Evolutionary conservation across 2,797 vertebrate genomes (phyloP).

Genomic region (Crenuchus spilurus): DNA sequence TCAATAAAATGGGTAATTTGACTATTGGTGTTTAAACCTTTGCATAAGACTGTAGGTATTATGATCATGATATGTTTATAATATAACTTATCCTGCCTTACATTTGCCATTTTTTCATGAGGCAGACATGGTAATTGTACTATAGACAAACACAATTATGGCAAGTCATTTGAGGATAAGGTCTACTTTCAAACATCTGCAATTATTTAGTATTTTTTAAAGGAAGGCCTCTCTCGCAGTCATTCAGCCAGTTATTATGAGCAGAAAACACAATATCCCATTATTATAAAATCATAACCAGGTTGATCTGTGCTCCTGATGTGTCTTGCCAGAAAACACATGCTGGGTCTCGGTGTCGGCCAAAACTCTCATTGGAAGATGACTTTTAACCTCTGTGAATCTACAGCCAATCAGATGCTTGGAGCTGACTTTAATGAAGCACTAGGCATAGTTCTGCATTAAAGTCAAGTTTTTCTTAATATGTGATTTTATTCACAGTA

Average conservation of each 20-base stretch:
- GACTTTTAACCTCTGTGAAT: conserved; percentile 49
- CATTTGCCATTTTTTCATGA: conserved; percentile 8
- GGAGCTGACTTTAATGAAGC: conserved; percentile 22
- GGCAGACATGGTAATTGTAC: conserved; percentile 37
- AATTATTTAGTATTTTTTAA: conserved; percentile 56
- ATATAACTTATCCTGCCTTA: conserved; percentile 6
- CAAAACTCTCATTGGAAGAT: conserved; percentile 49
- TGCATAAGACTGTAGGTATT: not conserved
- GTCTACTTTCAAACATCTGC: conserved; percentile 52
- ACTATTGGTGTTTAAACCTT: too few species aligned
- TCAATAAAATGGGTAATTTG: too few species aligned
- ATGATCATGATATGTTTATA: not conserved
- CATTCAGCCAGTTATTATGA: conserved; percentile 49
- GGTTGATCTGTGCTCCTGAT: conserved; percentile 47
- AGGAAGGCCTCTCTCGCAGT: conserved; percentile 35
- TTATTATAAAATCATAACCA: conserved; percentile 60
- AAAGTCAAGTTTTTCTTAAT: conserved; percentile 14
- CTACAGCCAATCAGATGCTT: conserved; percentile 20
- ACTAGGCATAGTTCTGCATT: conserved; percentile 15
- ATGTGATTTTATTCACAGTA: too few species aligned
- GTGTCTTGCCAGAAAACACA: conserved; percentile 52
- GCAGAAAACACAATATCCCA: conserved; percentile 44
- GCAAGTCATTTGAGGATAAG: conserved; percentile 49
- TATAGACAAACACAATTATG: conserved; percentile 31
- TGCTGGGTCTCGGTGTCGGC: conserved; percentile 37